phyloP scores from a whole-genome alignment of 2,113 vertebrate species.

The Takifugu bimaculatus region DNA sequence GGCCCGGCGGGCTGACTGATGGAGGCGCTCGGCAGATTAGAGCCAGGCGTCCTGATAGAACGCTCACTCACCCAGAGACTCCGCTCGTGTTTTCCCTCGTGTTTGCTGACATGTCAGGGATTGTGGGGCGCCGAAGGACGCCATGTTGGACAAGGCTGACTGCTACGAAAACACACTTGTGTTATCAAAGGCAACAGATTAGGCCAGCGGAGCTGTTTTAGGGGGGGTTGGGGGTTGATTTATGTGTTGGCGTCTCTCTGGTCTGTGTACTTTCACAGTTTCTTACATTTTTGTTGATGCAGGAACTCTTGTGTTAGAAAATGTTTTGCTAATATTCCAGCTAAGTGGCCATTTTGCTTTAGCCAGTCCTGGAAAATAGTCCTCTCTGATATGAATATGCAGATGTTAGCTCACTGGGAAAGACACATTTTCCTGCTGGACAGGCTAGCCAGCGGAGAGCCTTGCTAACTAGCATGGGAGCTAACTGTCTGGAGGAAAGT shows the following conservation, averaged over 20 bases:
- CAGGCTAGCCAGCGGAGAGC: too few relatives aligned
- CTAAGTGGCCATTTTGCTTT: too few relatives aligned
- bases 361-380: too few relatives aligned
- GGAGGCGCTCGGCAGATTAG: constrained; percentile 41
- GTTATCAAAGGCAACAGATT: constrained; percentile 50
- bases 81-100: constrained; percentile 49
- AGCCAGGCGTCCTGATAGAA: constrained; percentile 34
- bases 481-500: too few relatives aligned
- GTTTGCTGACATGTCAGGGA: constrained; percentile 53
- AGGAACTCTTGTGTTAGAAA: too few relatives aligned
- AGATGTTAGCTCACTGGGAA: not conserved
- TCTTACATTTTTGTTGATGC: too few relatives aligned
- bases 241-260: too few relatives aligned
- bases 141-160: constrained; percentile 33
- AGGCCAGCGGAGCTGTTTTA: constrained; percentile 5
- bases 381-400: not conserved
- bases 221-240: not conserved
- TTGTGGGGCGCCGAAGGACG: constrained; percentile 29
- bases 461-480: too few relatives aligned
- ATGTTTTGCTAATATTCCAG: too few relatives aligned
- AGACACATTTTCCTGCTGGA: too few relatives aligned
- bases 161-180: constrained; percentile 38
- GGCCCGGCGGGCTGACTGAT: constrained; percentile 48
- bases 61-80: constrained; percentile 28
- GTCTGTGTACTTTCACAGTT: too few relatives aligned